Conservation (phyloP, 2,888 invertebrate species). For the Petrolisthes manimaculis region DNA sequence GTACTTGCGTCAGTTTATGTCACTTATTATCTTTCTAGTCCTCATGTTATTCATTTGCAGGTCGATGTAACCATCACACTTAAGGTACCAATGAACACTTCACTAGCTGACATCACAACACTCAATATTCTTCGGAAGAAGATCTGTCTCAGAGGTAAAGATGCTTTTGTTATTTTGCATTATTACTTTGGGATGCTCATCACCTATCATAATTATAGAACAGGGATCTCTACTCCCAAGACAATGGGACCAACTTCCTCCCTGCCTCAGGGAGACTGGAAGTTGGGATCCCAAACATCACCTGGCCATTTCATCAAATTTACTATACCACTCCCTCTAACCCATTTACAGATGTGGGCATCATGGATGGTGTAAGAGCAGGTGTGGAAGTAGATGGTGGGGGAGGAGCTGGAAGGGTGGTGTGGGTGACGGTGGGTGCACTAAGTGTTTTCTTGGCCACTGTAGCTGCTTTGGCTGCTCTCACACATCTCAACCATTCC, state of each 20-base stretch:
- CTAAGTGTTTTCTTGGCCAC: constrained; percentile 50
- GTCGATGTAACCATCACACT: constrained; percentile 59
- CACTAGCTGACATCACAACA: constrained; percentile 57
- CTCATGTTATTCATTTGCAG: constrained; percentile 8
- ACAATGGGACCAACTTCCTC: not conserved
- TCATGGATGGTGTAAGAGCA: constrained; percentile 22
- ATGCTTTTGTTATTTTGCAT: too few relatives aligned
- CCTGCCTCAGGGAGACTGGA: too few relatives aligned
- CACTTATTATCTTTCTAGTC: too few relatives aligned
- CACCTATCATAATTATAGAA: not conserved
- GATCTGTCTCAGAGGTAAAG: constrained; percentile 54
- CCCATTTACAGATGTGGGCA: not conserved
- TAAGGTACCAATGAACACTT: constrained; percentile 61
- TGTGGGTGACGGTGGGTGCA: constrained; percentile 52
- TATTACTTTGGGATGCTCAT: not conserved
- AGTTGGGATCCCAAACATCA: too few relatives aligned
- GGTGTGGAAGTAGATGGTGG: constrained; percentile 33
- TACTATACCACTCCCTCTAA: constrained; percentile 7
- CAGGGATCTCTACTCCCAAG: not conserved
- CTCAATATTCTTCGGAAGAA: constrained; percentile 61
- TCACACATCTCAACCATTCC: constrained; percentile 49
- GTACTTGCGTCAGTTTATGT: too few relatives aligned
- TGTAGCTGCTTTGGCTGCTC: constrained; percentile 52
- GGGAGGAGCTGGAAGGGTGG: constrained; percentile 42
- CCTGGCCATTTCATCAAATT: not conserved